Conservation (phyloP, 1,140 invertebrate species). For the Tyrophagus putrescentiae region DNA sequence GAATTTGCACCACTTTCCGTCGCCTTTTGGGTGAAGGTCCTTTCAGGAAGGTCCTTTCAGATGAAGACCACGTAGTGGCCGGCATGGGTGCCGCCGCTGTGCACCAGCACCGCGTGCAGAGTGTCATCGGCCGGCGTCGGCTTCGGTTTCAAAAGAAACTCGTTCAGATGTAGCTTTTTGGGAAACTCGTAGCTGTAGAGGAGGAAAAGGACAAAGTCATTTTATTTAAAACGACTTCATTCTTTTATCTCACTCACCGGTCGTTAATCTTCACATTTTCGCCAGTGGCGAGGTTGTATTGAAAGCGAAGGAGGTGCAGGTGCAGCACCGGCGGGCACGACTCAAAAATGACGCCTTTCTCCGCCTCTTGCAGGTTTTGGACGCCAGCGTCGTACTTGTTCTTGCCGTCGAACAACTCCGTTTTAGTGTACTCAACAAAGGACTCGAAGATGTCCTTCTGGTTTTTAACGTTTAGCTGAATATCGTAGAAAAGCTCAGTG, state of each 20-base stretch:
- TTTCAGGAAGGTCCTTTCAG: too few species aligned
- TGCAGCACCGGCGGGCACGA: slow-evolving; percentile 94
- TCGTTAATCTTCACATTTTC: slow-evolving; percentile 99
- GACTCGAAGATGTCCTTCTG: slow-evolving; percentile 96
- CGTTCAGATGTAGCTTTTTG: slow-evolving; percentile 67
- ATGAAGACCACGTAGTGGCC: slow-evolving; percentile 99
- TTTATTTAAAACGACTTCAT: slow-evolving; percentile 7
- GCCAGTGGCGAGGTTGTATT: slow-evolving; percentile 90
- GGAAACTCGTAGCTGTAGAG: slow-evolving; percentile 76
- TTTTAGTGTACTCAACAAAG: slow-evolving; percentile 91
- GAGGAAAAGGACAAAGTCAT: slow-evolving; percentile 20
- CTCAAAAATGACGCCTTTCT: slow-evolving; percentile 94
- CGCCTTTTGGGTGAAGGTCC: slow-evolving; percentile 93
- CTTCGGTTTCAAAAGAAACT: slow-evolving; percentile 63
- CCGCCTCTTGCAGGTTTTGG: slow-evolving; percentile 88
- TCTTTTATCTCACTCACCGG: slow-evolving; percentile 51
- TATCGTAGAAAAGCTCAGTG: slow-evolving; percentile 96
- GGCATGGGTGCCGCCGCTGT: slow-evolving; percentile 97
- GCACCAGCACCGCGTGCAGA: slow-evolving; percentile 96
- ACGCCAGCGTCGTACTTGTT: slow-evolving; percentile 98
- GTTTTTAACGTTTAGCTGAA: slow-evolving; percentile 96
- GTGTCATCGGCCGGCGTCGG: slow-evolving; percentile 71
- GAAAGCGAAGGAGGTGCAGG: slow-evolving; percentile 94
- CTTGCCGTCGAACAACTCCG: slow-evolving; percentile 90
- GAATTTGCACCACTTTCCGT: slow-evolving; percentile 94